These are phyloP conservation scores for Drosophila pseudoananassae DNA, from an alignment of 1,140 invertebrate species.

Conservation along the genomic window DNA sequence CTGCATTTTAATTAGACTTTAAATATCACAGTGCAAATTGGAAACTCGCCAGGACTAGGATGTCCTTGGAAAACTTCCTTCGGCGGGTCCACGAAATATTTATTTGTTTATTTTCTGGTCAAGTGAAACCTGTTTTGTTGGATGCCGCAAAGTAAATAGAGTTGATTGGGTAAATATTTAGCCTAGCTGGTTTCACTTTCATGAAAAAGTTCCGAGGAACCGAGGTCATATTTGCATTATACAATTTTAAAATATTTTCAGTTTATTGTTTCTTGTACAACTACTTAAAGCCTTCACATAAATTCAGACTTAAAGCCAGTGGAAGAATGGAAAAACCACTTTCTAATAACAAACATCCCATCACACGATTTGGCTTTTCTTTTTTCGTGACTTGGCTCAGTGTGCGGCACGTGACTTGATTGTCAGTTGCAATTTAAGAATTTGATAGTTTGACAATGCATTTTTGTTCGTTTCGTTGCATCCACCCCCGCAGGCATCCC, in stretches of 20 bases:
- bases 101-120: conserved; percentile 22
- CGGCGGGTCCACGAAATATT: not conserved
- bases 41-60: conserved; percentile 72
- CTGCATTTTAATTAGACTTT: conserved; percentile 82
- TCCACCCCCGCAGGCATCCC: conserved; percentile 10
- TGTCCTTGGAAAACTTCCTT: conserved; percentile 45
- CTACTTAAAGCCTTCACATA: not conserved
- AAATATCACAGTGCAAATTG: conserved; percentile 79
- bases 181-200: conserved; percentile 2
- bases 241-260: too few species aligned
- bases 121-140: conserved; percentile 62
- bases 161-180: conserved; percentile 60
- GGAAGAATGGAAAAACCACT: conserved; percentile 12
- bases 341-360: conserved; percentile 7
- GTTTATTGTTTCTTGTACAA: not conserved
- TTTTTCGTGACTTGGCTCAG: conserved; percentile 36
- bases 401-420: conserved; percentile 76
- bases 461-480: conserved; percentile 65
- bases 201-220: not conserved
- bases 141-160: conserved; percentile 51
- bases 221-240: not conserved
- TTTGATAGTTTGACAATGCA: conserved; percentile 82
- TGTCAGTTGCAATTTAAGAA: conserved; percentile 82
- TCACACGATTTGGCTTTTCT: not conserved
- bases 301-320: conserved; percentile 5